Percentiles rank a stretch among this genome's conserved stretches.
phyloP scores from a whole-genome alignment of 2,888 invertebrate species.

The Pollenia amentaria region DNA sequence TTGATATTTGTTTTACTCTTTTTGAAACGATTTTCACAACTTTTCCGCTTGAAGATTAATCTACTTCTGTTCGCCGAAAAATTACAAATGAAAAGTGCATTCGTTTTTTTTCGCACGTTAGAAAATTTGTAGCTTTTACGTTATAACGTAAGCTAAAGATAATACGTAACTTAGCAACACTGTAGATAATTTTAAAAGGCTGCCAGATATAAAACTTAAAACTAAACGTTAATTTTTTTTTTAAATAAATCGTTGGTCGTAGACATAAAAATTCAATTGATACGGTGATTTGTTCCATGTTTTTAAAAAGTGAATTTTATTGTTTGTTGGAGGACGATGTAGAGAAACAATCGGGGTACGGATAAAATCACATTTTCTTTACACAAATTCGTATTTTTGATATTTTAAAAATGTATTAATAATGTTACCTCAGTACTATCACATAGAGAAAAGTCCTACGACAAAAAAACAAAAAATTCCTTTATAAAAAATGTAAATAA shows the following conservation, averaged over 20 bases:
- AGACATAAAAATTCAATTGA: background rate
- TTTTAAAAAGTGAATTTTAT: no score
- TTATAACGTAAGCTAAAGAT: background rate
- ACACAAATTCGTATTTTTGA: no score
- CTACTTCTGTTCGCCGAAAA: slow-evolving; percentile 52
- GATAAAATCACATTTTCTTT: no score
- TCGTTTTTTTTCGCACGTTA: slow-evolving; percentile 33
- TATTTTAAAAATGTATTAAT: no score
- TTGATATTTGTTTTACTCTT: slow-evolving; percentile 31
- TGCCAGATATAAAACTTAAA: background rate
- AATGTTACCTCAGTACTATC: no score
- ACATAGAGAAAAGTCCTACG: no score
- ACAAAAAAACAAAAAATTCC: no score
- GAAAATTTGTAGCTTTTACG: background rate
- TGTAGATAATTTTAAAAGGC: background rate
- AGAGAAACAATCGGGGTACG: no score
- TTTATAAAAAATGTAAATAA: no score
- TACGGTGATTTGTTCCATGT: no score
- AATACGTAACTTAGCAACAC: background rate
- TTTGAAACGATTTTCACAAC: slow-evolving; percentile 42
- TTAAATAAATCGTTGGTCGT: background rate
- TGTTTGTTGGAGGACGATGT: no score
- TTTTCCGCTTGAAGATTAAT: slow-evolving; percentile 53
- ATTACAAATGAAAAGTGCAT: slow-evolving; percentile 36
- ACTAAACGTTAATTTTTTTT: background rate